These are phyloP conservation scores for Vulpes ferrilata DNA, from an alignment of 2,113 vertebrate species.

Conservation along the genomic window DNA sequence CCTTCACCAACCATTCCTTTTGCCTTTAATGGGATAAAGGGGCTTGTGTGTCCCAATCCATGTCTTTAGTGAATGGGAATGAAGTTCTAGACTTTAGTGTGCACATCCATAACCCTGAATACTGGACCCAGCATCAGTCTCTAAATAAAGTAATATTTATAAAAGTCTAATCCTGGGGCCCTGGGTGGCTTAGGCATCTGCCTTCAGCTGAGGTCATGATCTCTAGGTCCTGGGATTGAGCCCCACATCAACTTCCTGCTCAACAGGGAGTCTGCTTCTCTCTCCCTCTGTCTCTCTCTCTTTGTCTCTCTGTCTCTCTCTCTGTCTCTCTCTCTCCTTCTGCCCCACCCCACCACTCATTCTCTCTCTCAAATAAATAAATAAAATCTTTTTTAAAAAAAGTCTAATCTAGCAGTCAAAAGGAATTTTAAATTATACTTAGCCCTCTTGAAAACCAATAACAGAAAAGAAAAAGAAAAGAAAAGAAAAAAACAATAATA, in stretches of 20 bases:
- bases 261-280: too few relatives aligned
- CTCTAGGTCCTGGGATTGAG: too few relatives aligned
- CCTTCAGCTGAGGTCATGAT: too few relatives aligned
- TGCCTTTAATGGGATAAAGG: not conserved
- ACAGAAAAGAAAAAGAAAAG: not conserved
- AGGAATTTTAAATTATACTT: not conserved
- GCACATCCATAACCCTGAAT: not conserved
- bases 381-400: not conserved
- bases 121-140: not conserved
- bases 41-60: not conserved
- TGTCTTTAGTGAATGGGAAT: not conserved
- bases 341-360: too few relatives aligned
- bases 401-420: not conserved
- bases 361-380: not conserved
- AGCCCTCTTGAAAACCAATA: not conserved
- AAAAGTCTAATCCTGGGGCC: not conserved
- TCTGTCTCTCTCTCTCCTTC: too few relatives aligned
- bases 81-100: not conserved
- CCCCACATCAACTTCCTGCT: too few relatives aligned
- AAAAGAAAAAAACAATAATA: not conserved
- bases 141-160: not conserved
- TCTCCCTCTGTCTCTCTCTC: too few relatives aligned
- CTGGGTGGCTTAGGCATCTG: too few relatives aligned
- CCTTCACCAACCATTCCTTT: not conserved
- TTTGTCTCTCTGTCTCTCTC: too few relatives aligned